Evolutionary conservation across 2,113 vertebrate species (phyloP).

Genomic region (Hippocampus guttulatus): DNA sequence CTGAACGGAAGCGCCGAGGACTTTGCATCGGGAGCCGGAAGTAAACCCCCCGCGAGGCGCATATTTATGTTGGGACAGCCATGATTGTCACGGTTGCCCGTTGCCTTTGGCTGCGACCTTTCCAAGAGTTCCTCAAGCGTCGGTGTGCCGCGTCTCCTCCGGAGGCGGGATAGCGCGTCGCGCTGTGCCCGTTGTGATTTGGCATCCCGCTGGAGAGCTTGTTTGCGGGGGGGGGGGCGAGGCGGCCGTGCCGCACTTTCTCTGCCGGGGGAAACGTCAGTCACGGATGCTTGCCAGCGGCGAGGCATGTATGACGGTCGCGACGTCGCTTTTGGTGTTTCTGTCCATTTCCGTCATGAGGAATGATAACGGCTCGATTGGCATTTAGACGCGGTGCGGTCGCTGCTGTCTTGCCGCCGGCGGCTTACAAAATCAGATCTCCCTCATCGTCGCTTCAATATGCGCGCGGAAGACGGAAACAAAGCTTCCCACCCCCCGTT

Average conservation of each 20-base stretch:
- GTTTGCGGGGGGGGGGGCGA: constrained; percentile 13
- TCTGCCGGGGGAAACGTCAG: constrained; percentile 28
- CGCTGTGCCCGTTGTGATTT: constrained; percentile 32
- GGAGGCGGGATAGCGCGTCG: constrained; percentile 16
- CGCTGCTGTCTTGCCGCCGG: constrained; percentile 23
- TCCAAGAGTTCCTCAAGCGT: constrained; percentile 26
- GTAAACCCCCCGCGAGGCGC: not conserved
- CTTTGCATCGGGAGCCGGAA: not conserved
- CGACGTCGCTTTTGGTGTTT: constrained; percentile 21
- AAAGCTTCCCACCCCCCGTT: constrained; percentile 64
- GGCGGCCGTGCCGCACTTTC: constrained; percentile 5
- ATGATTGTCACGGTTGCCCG: constrained; percentile 3
- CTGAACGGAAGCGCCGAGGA: not conserved
- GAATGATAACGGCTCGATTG: constrained; percentile 19
- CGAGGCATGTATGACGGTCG: not conserved
- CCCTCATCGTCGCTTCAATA: constrained; percentile 56
- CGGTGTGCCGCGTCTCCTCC: constrained; percentile 13
- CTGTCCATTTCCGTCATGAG: constrained; percentile 16
- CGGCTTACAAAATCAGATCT: constrained; percentile 49
- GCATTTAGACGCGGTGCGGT: constrained; percentile 17
- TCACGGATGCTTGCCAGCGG: constrained; percentile 18
- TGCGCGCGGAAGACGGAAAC: constrained; percentile 60
- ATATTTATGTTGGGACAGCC: not conserved
- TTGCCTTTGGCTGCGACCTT: constrained; percentile 43
- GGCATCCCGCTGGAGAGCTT: constrained; percentile 16